Conservation (phyloP, 2,888 invertebrate species). For the Lepidocyrtinus sp. region DNA sequence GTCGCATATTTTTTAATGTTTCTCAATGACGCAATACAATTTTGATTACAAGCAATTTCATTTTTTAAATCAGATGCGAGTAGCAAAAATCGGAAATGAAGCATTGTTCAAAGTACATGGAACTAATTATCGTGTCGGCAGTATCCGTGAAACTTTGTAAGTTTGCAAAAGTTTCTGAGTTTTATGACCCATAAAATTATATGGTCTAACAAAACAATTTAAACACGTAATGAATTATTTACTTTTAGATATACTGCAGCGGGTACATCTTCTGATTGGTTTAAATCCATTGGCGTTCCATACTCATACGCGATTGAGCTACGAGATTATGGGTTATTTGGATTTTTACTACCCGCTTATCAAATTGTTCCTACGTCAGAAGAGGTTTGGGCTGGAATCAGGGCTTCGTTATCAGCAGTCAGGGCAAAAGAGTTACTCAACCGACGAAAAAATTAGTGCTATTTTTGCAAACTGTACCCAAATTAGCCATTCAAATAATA, state of each 20-base stretch:
- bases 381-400: constrained; percentile 54
- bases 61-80: constrained; percentile 35
- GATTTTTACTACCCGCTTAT: constrained; percentile 50
- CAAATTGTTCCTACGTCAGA: constrained; percentile 53
- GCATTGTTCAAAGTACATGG: constrained; percentile 48
- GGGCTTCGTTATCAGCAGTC: constrained; percentile 37
- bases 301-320: constrained; percentile 49
- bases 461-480: too few species aligned
- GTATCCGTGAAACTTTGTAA: constrained; percentile 48
- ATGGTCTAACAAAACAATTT: too few species aligned
- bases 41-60: not conserved
- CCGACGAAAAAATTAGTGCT: too few species aligned
- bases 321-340: constrained; percentile 47
- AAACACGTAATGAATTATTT: too few species aligned
- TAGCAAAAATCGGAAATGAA: constrained; percentile 47
- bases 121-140: constrained; percentile 50
- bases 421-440: constrained; percentile 22
- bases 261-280: constrained; percentile 44
- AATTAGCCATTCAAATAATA: too few species aligned
- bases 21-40: not conserved
- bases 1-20: not conserved
- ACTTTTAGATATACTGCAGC: constrained; percentile 33
- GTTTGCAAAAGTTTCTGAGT: too few species aligned
- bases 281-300: constrained; percentile 48
- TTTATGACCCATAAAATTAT: too few species aligned